Evolutionary conservation across 2,797 vertebrate genomes (phyloP), one percentile per base, ranked within the genome.

Genomic region (Chromobotia macracanthus): DNA sequence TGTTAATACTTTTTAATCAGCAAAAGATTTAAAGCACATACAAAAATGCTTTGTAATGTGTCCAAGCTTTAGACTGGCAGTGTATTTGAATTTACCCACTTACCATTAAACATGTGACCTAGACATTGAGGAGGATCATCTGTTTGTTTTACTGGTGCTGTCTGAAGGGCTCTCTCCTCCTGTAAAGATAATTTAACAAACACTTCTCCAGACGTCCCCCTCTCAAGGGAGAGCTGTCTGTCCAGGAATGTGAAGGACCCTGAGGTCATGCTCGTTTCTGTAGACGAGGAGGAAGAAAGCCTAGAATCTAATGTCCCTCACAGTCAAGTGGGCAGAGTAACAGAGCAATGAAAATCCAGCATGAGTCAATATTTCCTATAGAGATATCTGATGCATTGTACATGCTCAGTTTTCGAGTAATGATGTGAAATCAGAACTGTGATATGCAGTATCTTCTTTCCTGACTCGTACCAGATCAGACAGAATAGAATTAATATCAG

Each of bases 201-300:
- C 13, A 35, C 56, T 85, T 79, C 83, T 83, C 63, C 71, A 63
- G 19, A 76, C 44, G 35, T 31, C 46, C 61, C 18, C 35, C 31
- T n/a, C 56, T 65, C 38, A 38, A 23, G 31, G 56, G 25, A 10
- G 1, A 13, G 12, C 56, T 56, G 23, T 72, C 82, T 53, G 69
- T 83, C 71, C 60, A 82, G 87, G 85, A 89, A 90, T 90, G 84
- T 72, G 61, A 68, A 84, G 79, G 80, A 86, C 86, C 82, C 83
- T 72, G 80, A 87, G 84, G 75, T 72, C 81, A 38, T 56, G 21
- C 50, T 65, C 38, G 21, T 41, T 25, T 77, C 19, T 81, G 38
- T 72, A 41, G 46, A 80, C 61, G 51, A 60, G 25, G 64, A 61
- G 44, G 58, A 25, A 38, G 70, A 64, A 8, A n/a, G 15, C 25